These are phyloP conservation scores for Galbula dea DNA, from an alignment of 2,113 vertebrate species.

Conservation along the genomic window DNA sequence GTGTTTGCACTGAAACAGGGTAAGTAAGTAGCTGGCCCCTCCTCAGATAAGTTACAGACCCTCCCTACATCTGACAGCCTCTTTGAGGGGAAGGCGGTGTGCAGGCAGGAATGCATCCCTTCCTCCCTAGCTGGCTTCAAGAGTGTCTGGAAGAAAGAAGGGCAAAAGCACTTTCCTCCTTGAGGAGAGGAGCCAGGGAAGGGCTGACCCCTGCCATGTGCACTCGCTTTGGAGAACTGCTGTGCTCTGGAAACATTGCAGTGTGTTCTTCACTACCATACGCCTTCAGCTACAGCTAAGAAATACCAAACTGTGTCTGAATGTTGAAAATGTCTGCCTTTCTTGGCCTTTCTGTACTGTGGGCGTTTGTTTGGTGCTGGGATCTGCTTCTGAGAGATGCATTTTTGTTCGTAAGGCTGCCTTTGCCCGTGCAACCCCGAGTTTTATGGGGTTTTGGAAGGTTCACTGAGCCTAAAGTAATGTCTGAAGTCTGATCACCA, in stretches of 20 bases:
- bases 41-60: conserved; percentile 20
- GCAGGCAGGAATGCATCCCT: background rate
- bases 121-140: background rate
- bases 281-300: background rate
- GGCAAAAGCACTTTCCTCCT: background rate
- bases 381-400: background rate
- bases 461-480: rapidly evolving
- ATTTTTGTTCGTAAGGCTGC: background rate
- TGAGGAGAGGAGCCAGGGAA: background rate
- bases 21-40: background rate
- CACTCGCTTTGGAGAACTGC: background rate
- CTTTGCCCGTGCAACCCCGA: background rate
- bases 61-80: background rate
- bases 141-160: background rate
- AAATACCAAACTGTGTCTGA: conserved; percentile 17
- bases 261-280: background rate
- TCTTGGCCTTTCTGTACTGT: conserved; percentile 4
- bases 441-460: background rate
- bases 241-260: background rate
- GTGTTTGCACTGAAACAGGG: background rate
- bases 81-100: background rate
- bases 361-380: background rate
- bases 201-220: background rate
- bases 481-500: background rate
- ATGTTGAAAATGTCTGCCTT: conserved; percentile 13